phyloP scores from a whole-genome alignment of 2,888 invertebrate genomes.

The Steromphala cineraria region DNA sequence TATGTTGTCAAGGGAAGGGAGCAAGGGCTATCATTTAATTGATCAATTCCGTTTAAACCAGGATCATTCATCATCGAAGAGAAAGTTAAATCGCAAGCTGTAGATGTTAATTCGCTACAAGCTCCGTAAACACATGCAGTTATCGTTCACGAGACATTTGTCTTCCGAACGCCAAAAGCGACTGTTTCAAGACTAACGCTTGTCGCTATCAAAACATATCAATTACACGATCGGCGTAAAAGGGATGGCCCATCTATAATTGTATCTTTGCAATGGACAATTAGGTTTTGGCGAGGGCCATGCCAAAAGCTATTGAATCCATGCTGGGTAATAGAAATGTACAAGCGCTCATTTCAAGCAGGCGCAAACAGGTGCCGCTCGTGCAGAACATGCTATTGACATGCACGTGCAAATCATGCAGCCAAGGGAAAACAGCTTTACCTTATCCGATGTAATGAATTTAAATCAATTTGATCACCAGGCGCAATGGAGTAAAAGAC shows the following conservation, averaged over 20 bases:
- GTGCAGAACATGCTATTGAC: constrained; percentile 1
- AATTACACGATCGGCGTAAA: constrained; percentile 19
- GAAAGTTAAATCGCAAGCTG: constrained; percentile 13
- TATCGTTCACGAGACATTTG: neutral
- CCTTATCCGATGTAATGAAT: neutral
- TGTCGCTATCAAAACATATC: constrained; percentile 18
- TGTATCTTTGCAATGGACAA: constrained; percentile 18
- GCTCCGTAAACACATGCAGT: constrained; percentile 19
- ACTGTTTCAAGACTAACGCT: neutral
- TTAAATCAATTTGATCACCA: neutral
- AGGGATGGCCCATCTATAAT: constrained; percentile 15
- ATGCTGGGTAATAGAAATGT: constrained; percentile 7
- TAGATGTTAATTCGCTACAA: constrained; percentile 9
- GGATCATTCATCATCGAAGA: constrained; percentile 1
- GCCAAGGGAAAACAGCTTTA: neutral
- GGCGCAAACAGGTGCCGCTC: constrained; percentile 14
- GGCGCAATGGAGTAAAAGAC: neutral
- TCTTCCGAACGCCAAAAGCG: constrained; percentile 3
- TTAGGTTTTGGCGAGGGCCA: constrained; percentile 6
- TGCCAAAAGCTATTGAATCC: constrained; percentile 11
- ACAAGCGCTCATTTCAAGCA: constrained; percentile 8
- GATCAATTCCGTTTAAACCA: constrained; percentile 10
- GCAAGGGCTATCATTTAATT: constrained; percentile 17
- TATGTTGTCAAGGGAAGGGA: neutral
- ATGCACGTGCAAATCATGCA: neutral